phyloP scores from a whole-genome alignment of 2,888 invertebrate species.

The Andrena minutula region DNA sequence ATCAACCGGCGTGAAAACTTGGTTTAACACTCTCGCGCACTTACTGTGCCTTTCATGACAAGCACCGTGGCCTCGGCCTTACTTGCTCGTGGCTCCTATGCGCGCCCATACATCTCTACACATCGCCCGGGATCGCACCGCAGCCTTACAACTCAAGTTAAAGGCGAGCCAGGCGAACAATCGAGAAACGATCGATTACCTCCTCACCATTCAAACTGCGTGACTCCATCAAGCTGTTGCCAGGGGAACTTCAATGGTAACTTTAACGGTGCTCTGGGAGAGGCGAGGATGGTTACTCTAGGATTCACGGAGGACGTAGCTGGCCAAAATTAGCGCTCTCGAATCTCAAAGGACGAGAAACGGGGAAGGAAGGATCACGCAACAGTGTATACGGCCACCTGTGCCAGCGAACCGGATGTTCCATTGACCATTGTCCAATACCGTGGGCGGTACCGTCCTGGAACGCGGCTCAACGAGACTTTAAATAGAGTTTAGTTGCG shows the following conservation, averaged over 20 bases:
- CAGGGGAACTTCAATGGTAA: constrained; percentile 13
- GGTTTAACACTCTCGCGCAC: constrained; percentile 75
- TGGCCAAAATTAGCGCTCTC: constrained; percentile 50
- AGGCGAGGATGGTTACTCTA: background rate
- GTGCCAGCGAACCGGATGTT: constrained; percentile 77
- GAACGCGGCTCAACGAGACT: constrained; percentile 73
- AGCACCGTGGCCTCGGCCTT: constrained; percentile 62
- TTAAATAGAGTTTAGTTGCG: constrained; percentile 77
- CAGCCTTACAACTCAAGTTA: constrained; percentile 14
- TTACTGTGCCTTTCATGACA: constrained; percentile 66
- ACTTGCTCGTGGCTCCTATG: constrained; percentile 49
- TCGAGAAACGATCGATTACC: constrained; percentile 39
- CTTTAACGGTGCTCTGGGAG: constrained; percentile 1
- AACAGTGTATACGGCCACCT: constrained; percentile 63
- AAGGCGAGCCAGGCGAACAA: constrained; percentile 35
- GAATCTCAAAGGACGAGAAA: constrained; percentile 2
- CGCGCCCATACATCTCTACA: constrained; percentile 30
- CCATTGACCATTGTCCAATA: constrained; percentile 77
- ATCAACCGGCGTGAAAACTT: constrained; percentile 81
- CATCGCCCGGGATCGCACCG: constrained; percentile 33
- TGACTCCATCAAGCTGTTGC: background rate
- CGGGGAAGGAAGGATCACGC: constrained; percentile 48
- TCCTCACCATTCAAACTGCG: constrained; percentile 45
- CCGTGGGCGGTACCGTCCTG: constrained; percentile 76
- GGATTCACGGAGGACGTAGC: constrained; percentile 11